Evolutionary conservation across 2,113 vertebrate genomes (phyloP).

Genomic region (Pollimyrus isidori): DNA sequence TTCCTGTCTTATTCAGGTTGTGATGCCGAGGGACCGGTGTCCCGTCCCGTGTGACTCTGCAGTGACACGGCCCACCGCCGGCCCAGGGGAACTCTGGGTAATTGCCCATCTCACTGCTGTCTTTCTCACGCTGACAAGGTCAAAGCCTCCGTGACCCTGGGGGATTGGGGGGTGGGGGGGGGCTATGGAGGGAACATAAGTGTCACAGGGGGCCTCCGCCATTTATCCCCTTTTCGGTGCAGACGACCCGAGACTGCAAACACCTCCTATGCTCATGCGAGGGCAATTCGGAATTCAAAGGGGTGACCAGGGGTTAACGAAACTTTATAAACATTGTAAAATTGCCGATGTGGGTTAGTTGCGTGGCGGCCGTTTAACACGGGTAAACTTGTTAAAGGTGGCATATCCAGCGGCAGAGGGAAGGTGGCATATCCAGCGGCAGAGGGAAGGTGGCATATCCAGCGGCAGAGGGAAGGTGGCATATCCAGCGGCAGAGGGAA

Average conservation of each 20-base stretch:
- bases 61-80: not conserved
- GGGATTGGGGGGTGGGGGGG: not conserved
- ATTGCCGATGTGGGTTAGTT: not conserved
- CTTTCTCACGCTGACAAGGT: not conserved
- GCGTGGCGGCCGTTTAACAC: not conserved
- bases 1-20: not conserved
- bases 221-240: not conserved
- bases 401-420: not conserved
- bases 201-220: not conserved
- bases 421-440: not conserved
- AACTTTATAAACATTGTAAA: not conserved
- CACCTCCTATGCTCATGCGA: not conserved
- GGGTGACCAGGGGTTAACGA: not conserved
- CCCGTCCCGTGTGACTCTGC: not conserved
- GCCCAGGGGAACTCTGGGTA: slow-evolving; percentile 6
- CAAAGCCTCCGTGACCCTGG: not conserved
- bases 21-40: not conserved
- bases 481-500: not conserved
- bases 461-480: not conserved
- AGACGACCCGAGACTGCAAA: not conserved
- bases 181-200: not conserved
- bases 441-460: not conserved
- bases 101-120: slow-evolving; percentile 4
- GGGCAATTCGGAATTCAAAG: not conserved
- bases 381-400: not conserved